phyloP scores from a whole-genome alignment of 2,797 vertebrate genomes.

The Picus viridis region DNA sequence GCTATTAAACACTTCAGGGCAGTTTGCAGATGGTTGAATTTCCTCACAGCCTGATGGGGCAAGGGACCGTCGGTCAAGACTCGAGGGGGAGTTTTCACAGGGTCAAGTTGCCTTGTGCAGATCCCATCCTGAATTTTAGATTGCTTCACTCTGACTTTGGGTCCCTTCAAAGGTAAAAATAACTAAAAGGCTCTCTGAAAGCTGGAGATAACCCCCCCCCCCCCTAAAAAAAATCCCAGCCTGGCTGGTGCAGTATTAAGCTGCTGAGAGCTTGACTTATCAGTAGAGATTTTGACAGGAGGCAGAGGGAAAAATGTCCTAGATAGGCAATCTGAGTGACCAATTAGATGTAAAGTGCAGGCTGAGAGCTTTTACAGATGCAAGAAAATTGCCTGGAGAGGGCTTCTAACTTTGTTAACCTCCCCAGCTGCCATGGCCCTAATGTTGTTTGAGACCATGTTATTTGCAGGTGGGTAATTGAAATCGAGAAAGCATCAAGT shows the following conservation, averaged over 20 bases:
- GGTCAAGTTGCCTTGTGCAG: not conserved
- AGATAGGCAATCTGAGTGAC: slow-evolving; percentile 38
- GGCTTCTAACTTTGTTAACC: slow-evolving; percentile 25
- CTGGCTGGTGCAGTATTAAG: slow-evolving; percentile 2
- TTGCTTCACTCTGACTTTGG: slow-evolving; percentile 23
- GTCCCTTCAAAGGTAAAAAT: not conserved
- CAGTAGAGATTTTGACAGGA: slow-evolving; percentile 23
- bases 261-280: slow-evolving; percentile 35
- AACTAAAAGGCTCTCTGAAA: not conserved
- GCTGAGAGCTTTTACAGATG: slow-evolving; percentile 32
- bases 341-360: slow-evolving; percentile 42
- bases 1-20: not conserved
- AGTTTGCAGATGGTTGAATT: not conserved
- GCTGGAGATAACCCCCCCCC: slow-evolving; percentile 7
- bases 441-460: slow-evolving; percentile 21
- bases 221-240: slow-evolving; percentile 42
- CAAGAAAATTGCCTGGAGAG: slow-evolving; percentile 30
- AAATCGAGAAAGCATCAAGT: not conserved
- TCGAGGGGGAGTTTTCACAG: not conserved
- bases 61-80: not conserved
- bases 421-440: not conserved
- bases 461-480: not conserved
- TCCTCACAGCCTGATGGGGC: not conserved
- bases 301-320: not conserved
- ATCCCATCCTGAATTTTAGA: slow-evolving; percentile 40